phyloP scores from a whole-genome alignment of 2,797 vertebrate species.

The Heteromormyrus szaboi region DNA sequence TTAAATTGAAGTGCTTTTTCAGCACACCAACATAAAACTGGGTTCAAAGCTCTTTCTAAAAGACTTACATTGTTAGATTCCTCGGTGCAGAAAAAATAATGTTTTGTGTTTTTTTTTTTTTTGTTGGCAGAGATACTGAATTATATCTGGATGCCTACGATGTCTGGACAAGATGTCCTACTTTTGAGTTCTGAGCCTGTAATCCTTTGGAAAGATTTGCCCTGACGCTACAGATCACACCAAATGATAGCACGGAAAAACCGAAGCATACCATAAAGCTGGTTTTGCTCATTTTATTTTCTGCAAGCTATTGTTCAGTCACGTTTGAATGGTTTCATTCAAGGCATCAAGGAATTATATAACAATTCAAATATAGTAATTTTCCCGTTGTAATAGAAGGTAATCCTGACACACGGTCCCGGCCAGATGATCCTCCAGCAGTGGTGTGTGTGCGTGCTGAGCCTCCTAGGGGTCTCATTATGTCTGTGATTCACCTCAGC shows the following conservation, averaged over 20 bases:
- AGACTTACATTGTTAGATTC: background rate
- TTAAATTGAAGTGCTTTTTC: background rate
- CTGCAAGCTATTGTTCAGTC: background rate
- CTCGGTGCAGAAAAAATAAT: background rate
- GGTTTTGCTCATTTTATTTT: background rate
- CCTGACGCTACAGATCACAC: background rate
- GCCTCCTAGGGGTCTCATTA: background rate
- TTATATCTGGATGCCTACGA: constrained; percentile 22
- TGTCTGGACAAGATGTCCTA: constrained; percentile 25
- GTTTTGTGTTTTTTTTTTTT: background rate
- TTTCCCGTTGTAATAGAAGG: background rate
- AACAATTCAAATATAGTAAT: background rate
- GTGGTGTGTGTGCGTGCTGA: background rate
- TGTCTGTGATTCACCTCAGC: background rate
- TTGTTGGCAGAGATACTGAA: constrained; percentile 16
- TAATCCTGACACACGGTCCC: background rate
- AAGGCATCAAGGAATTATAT: background rate
- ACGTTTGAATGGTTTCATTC: background rate
- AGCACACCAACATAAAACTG: background rate
- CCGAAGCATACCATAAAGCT: background rate
- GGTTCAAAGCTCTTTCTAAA: background rate
- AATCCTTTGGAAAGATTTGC: constrained; percentile 3
- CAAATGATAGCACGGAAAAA: background rate
- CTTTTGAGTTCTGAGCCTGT: background rate
- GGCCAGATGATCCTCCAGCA: background rate